These are phyloP conservation scores for Ariopsis seemanni DNA, from an alignment of 2,113 vertebrate genomes.

Conservation along the genomic window DNA sequence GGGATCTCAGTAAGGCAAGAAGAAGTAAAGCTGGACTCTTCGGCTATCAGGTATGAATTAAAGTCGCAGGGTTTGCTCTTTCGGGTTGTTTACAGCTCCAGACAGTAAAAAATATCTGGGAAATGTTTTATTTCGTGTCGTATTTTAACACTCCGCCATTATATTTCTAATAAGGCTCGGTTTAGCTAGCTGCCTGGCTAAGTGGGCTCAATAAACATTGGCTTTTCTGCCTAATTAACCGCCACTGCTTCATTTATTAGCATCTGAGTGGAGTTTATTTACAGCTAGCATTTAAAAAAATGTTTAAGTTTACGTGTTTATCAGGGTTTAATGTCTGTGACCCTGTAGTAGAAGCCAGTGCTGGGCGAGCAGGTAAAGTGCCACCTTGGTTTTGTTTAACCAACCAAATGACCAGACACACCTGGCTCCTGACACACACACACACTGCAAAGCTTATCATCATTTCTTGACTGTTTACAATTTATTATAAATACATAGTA, in stretches of 20 bases:
- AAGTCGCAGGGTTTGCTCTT: neutral
- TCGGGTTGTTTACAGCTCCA: too few species aligned
- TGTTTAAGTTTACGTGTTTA: neutral
- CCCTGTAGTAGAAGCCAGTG: neutral
- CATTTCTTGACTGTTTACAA: neutral
- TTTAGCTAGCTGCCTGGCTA: constrained; percentile 7
- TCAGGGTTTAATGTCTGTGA: neutral
- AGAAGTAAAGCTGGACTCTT: neutral
- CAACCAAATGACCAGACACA: neutral
- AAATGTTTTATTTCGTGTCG: neutral
- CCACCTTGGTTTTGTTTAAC: neutral
- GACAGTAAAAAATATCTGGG: neutral
- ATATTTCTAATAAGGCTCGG: neutral
- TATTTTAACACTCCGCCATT: neutral
- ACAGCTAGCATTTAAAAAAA: neutral
- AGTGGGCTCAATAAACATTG: neutral
- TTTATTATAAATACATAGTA: neutral
- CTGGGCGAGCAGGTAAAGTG: neutral
- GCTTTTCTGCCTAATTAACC: neutral
- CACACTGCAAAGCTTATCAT: neutral
- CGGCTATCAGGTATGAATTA: neutral
- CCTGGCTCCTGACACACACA: neutral
- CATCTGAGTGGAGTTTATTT: too few species aligned
- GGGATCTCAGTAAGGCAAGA: neutral
- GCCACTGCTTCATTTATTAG: neutral